Evolutionary conservation across 2,888 invertebrate genomes (phyloP).

Genomic region (Temnothorax ravouxi): DNA sequence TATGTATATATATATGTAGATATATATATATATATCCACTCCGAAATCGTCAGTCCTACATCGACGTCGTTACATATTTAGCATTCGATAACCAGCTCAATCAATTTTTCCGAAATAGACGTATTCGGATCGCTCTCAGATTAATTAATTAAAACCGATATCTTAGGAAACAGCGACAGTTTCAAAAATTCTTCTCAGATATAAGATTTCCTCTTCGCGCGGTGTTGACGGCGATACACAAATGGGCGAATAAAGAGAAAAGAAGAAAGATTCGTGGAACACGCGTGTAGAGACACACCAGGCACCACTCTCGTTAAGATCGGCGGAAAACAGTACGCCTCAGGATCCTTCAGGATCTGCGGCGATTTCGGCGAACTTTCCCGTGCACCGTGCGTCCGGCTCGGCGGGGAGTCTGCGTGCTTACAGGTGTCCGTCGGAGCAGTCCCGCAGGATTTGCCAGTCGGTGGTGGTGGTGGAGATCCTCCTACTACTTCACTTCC

Average conservation of each 20-base stretch:
- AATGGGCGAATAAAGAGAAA: not conserved
- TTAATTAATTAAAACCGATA: not conserved
- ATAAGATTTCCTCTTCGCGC: not conserved
- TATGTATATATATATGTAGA: too few species aligned
- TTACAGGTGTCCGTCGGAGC: slow-evolving; percentile 84
- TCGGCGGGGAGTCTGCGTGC: slow-evolving; percentile 80
- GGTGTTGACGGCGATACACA: not conserved
- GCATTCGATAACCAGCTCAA: not conserved
- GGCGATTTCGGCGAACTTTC: slow-evolving; percentile 70
- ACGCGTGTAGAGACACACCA: slow-evolving; percentile 30
- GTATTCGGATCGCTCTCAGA: not conserved
- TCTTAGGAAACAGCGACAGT: not conserved
- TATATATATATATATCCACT: not conserved
- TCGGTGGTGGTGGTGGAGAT: slow-evolving; percentile 72
- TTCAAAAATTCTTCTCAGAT: not conserved
- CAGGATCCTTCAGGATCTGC: slow-evolving; percentile 72
- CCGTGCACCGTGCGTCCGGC: slow-evolving; percentile 66
- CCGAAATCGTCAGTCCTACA: not conserved
- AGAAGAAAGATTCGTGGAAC: not conserved
- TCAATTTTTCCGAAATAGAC: slow-evolving; percentile 34
- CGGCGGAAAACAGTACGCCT: slow-evolving; percentile 45
- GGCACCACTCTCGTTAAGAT: slow-evolving; percentile 28
- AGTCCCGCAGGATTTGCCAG: slow-evolving; percentile 75
- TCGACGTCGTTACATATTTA: slow-evolving; percentile 24
- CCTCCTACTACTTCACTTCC: slow-evolving; percentile 76